Conservation (phyloP, 2,888 invertebrate species). For the Plebejus argus region DNA sequence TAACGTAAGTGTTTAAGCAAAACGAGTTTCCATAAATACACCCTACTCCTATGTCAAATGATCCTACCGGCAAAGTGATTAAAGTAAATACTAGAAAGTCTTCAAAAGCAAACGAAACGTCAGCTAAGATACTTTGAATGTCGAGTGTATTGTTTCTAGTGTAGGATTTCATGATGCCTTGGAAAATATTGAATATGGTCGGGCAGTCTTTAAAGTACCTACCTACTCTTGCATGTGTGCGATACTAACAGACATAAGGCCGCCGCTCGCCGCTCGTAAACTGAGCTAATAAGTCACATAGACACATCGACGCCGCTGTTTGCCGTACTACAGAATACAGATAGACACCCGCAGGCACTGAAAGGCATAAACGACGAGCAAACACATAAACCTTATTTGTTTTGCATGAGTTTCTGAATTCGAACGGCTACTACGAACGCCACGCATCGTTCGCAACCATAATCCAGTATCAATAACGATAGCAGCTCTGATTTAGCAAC, state of each 20-base stretch:
- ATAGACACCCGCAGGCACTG: conserved; percentile 46
- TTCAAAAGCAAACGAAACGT: conserved; percentile 1
- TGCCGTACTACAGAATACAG: conserved; percentile 71
- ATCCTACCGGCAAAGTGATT: conserved; percentile 1
- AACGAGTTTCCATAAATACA: not conserved
- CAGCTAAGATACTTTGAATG: conserved; percentile 22
- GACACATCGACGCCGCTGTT: conserved; percentile 75
- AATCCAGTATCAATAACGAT: conserved; percentile 53
- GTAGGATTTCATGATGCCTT: conserved; percentile 31
- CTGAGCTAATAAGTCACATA: conserved; percentile 74
- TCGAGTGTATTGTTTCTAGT: conserved; percentile 28
- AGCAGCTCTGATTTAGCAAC: conserved; percentile 45
- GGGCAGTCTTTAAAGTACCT: conserved; percentile 14
- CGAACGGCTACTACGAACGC: conserved; percentile 46
- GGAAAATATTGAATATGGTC: conserved; percentile 33
- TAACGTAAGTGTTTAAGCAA: not conserved
- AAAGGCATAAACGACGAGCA: conserved; percentile 50
- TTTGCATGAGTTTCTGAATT: conserved; percentile 46
- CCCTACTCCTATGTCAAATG: conserved; percentile 1
- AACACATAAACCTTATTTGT: conserved; percentile 46
- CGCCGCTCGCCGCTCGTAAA: conserved; percentile 61
- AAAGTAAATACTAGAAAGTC: not conserved
- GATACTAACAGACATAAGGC: conserved; percentile 57
- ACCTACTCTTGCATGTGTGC: conserved; percentile 35
- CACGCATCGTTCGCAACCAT: conserved; percentile 56